Base-by-base conservation (phyloP, 2,113 vertebrate species). In the Tragelaphus scriptus region DNA sequence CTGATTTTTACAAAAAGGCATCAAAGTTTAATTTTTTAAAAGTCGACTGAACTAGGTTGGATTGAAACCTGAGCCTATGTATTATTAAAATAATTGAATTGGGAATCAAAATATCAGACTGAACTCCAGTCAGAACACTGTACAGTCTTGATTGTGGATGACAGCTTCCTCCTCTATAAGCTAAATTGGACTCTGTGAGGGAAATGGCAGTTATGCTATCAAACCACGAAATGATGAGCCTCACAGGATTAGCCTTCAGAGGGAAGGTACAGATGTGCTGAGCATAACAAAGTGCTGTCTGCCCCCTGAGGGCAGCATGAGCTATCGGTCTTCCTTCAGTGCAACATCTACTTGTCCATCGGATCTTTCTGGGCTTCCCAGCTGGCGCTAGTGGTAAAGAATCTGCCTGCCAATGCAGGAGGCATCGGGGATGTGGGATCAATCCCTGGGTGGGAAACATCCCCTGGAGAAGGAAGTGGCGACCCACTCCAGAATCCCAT, bases 41-140 rank as follows among this genome's bases (percentile, higher is more conserved):
- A 94, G 79, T 84, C 4, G 6, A 96, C 88, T 92, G 77, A 97
- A 96, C 61, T 90, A 71, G 95, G 63, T 91, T 58, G 32, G 75
- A 53, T 94, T 96, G 91, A 94, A 97, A 97, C 61, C 21, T 17
- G 51, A 95, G 93, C 55, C 81, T 68, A 88, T 92, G 56, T n/a
- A 96, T 96, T 97, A 97, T 97, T 96, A 92, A 96, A 97, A 95
- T 88, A 94, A 93, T 95, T 63, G 81, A 97, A 92, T 59, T 32
- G 77, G 30, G 51, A 68, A 95, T 97, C 96, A 95, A 95, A 92
- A 86, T 90, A 97, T 92, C 92, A 96, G 81, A 55, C 59, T 65
- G 63, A 90, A 77, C 40, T 87, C 28, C 11, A 95, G 88, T 59
- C 65, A 88, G 85, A 90, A 71, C 89, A 91, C 77, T 63, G 23